Evolutionary conservation across 2,113 vertebrate genomes (phyloP).

Genomic region (Hippopotamus amphibius): DNA sequence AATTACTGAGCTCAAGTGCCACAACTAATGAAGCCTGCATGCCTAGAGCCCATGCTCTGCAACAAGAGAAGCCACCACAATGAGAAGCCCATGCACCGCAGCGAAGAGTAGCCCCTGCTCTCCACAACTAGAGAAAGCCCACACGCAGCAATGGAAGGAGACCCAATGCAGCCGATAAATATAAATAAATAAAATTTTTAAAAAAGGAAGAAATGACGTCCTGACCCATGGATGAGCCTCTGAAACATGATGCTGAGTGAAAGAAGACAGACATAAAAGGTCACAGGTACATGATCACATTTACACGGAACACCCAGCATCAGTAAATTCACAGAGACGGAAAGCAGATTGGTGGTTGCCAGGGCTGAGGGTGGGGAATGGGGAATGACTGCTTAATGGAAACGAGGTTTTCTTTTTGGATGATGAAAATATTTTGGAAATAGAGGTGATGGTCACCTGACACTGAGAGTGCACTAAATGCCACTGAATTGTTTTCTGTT

Average conservation of each 20-base stretch:
- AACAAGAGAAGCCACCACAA: too few species aligned
- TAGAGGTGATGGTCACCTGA: background rate
- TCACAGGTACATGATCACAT: background rate
- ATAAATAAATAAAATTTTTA: too few species aligned
- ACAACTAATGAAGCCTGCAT: too few species aligned
- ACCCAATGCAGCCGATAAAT: too few species aligned
- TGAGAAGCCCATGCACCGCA: too few species aligned
- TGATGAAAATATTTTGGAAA: background rate
- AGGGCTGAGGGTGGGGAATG: background rate
- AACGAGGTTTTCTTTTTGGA: background rate
- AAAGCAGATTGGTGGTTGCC: background rate
- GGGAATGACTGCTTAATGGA: background rate
- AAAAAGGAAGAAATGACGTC: background rate
- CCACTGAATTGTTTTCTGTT: background rate
- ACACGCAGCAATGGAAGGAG: too few species aligned
- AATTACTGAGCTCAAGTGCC: too few species aligned
- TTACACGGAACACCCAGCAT: background rate
- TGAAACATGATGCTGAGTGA: background rate
- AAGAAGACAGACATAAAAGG: background rate
- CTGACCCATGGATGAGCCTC: background rate
- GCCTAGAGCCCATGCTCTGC: too few species aligned
- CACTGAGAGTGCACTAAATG: background rate
- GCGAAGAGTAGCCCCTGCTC: too few species aligned
- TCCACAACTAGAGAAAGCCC: too few species aligned
- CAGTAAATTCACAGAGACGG: background rate